Conservation (phyloP, 1,140 invertebrate genomes). For the Bombus terrestris region DNA sequence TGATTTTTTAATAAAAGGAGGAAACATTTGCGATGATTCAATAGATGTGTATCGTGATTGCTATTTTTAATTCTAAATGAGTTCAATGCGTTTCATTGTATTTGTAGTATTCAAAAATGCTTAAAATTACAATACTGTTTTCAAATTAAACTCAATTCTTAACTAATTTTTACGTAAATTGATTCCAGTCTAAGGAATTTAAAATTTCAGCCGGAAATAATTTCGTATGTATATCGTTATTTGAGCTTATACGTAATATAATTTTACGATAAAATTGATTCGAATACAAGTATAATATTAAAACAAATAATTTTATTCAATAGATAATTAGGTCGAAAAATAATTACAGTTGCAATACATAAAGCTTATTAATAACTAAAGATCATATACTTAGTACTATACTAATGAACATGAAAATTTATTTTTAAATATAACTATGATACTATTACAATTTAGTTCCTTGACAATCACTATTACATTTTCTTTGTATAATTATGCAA, state of each 20-base stretch:
- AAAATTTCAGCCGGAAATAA: not conserved
- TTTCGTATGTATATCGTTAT: not conserved
- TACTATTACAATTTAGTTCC: not conserved
- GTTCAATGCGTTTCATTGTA: not conserved
- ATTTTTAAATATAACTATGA: not conserved
- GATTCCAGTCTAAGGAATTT: not conserved
- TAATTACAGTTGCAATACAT: conserved; percentile 30
- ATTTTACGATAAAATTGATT: not conserved
- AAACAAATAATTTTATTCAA: conserved; percentile 36
- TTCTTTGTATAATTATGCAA: conserved; percentile 14
- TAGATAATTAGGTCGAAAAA: conserved; percentile 27
- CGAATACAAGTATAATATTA: not conserved
- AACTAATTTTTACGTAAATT: not conserved
- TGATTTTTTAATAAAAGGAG: not conserved
- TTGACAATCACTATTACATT: not conserved
- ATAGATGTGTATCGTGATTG: not conserved
- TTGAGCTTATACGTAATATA: not conserved
- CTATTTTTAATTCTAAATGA: not conserved
- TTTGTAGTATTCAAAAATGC: not conserved
- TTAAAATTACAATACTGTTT: not conserved
- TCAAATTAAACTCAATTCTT: not conserved
- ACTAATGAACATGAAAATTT: not conserved
- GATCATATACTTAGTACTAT: not conserved
- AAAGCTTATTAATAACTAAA: conserved; percentile 15
- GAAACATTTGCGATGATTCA: not conserved